These are phyloP conservation scores for Nemurella pictetii DNA, from an alignment of 2,888 invertebrate genomes.

Conservation along the genomic window DNA sequence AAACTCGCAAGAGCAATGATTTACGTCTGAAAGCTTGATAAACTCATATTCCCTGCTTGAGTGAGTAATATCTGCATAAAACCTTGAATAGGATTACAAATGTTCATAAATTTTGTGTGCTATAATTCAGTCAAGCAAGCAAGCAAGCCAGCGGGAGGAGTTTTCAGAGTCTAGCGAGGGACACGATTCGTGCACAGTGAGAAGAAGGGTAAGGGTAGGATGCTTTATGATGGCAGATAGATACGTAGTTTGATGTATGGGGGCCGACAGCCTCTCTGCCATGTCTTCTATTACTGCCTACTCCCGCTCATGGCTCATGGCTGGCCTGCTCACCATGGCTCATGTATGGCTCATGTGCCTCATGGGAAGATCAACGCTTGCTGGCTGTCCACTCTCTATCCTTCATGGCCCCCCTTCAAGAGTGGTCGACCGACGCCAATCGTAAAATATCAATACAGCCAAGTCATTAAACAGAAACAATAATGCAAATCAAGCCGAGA, in stretches of 20 bases:
- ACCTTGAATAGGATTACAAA: slow-evolving; percentile 58
- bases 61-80: slow-evolving; percentile 57
- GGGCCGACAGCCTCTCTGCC: slow-evolving; percentile 39
- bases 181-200: slow-evolving; percentile 37
- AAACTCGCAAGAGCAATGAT: slow-evolving; percentile 62
- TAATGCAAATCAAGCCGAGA: slow-evolving; percentile 1
- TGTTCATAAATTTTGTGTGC: slow-evolving; percentile 56
- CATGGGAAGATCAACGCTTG: slow-evolving; percentile 17
- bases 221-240: slow-evolving; percentile 44
- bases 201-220: slow-evolving; percentile 37
- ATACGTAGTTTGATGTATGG: slow-evolving; percentile 43
- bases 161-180: slow-evolving; percentile 35
- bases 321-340: background rate
- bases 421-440: slow-evolving; percentile 13
- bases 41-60: slow-evolving; percentile 57
- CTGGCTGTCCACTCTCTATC: background rate
- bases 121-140: slow-evolving; percentile 54
- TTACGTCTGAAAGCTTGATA: slow-evolving; percentile 68
- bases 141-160: slow-evolving; percentile 41
- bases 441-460: slow-evolving; percentile 1
- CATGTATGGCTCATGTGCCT: background rate
- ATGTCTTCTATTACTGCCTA: slow-evolving; percentile 17
- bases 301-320: slow-evolving; percentile 5
- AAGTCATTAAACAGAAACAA: slow-evolving; percentile 12
- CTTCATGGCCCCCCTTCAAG: slow-evolving; percentile 1